Evolutionary conservation across 2,797 vertebrate species (phyloP).

Genomic region (Huso huso): DNA sequence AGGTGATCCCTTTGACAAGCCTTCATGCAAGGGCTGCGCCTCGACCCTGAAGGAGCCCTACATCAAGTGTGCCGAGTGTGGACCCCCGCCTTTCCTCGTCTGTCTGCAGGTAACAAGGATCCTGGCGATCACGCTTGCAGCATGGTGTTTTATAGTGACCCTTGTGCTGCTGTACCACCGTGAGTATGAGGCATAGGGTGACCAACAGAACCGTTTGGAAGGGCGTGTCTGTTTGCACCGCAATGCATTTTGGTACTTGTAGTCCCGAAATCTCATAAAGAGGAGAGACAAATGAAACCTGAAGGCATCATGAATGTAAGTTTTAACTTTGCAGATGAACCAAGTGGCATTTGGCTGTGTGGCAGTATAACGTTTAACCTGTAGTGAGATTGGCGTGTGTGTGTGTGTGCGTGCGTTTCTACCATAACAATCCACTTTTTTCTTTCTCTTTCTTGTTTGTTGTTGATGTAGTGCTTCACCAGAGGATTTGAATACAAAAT

Average conservation of each 20-base stretch:
- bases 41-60: slow-evolving; percentile 89
- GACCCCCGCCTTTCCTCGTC: slow-evolving; percentile 82
- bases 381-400: too few species aligned
- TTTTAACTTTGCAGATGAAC: background rate
- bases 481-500: slow-evolving; percentile 94
- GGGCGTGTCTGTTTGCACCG: background rate
- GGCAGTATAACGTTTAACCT: too few species aligned
- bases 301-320: too few species aligned
- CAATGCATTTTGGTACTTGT: background rate
- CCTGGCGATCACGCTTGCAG: background rate
- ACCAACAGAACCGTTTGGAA: too few species aligned
- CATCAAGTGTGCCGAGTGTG: slow-evolving; percentile 94
- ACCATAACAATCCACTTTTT: background rate
- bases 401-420: background rate
- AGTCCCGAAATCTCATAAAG: background rate
- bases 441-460: slow-evolving; percentile 15
- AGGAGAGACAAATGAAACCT: too few species aligned
- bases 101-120: slow-evolving; percentile 78
- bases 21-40: slow-evolving; percentile 24
- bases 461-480: slow-evolving; percentile 82
- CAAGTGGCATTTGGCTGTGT: too few species aligned
- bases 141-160: background rate
- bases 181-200: too few species aligned
- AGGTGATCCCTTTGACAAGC: too few species aligned
- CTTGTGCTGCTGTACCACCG: background rate